phyloP scores from a whole-genome alignment of 2,113 vertebrate species.

The Kobus ellipsiprymnus region DNA sequence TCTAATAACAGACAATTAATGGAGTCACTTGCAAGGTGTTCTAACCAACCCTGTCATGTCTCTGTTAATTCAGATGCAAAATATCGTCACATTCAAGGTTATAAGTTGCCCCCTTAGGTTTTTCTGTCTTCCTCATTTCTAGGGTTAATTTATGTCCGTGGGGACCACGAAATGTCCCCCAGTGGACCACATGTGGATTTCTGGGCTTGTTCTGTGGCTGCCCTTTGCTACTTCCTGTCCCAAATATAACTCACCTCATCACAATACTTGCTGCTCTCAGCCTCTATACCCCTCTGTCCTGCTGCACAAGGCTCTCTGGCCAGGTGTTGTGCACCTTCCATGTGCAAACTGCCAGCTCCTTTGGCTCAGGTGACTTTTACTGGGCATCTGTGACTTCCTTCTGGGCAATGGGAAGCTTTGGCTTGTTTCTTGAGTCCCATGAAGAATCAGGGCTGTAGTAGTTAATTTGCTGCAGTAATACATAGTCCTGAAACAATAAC shows the following conservation, averaged over 20 bases:
- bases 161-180: accelerated
- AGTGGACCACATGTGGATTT: background rate
- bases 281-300: accelerated
- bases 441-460: too few relatives aligned
- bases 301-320: accelerated
- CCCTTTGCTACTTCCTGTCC: accelerated
- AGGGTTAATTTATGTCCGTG: background rate
- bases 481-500: accelerated
- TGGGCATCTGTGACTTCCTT: accelerated
- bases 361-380: accelerated
- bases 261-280: accelerated
- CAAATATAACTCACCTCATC: accelerated
- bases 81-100: background rate
- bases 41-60: background rate
- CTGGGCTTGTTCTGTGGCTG: background rate
- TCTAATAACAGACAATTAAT: background rate
- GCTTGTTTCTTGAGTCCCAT: background rate
- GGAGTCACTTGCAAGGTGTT: background rate
- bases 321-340: accelerated
- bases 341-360: accelerated
- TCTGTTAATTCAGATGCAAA: background rate
- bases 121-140: background rate
- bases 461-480: background rate
- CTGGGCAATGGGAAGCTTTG: accelerated
- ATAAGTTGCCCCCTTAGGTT: accelerated